Evolutionary conservation across 2,888 invertebrate genomes (phyloP).

Genomic region (Philonicus albiceps): DNA sequence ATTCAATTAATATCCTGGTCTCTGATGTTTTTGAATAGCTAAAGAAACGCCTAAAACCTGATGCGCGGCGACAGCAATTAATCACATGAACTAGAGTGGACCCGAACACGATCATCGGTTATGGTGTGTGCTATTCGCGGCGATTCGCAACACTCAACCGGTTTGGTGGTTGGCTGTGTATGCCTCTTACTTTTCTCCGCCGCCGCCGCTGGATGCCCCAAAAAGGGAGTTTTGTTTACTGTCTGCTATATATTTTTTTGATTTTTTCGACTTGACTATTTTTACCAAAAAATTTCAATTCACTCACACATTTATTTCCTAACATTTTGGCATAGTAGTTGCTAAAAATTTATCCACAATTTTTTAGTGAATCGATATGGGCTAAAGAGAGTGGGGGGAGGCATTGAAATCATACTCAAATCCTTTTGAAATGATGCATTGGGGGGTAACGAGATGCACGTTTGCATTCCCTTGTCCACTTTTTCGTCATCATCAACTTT

Average conservation of each 20-base stretch:
- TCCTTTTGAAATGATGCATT: background rate
- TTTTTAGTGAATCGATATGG: background rate
- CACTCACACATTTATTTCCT: background rate
- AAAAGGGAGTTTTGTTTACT: background rate
- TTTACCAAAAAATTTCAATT: background rate
- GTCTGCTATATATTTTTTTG: background rate
- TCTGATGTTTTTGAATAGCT: background rate
- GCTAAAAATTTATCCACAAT: background rate
- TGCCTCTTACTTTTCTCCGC: background rate
- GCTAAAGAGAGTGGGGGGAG: background rate
- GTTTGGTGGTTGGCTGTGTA: background rate
- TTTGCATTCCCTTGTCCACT: conserved; percentile 32
- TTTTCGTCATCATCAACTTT: conserved; percentile 10
- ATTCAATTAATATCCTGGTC: background rate
- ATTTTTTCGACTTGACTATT: background rate
- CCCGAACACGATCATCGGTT: background rate
- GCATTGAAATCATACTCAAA: background rate
- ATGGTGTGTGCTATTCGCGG: background rate
- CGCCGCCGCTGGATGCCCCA: background rate
- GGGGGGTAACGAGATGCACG: background rate
- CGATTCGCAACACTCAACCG: background rate
- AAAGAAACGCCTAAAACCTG: conserved; percentile 9
- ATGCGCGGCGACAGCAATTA: background rate
- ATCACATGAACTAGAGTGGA: conserved; percentile 7
- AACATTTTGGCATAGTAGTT: background rate